Evolutionary conservation across 2,888 invertebrate genomes (phyloP), one percentile per base, ranked within the genome.

Genomic region (Polietes domitor): DNA sequence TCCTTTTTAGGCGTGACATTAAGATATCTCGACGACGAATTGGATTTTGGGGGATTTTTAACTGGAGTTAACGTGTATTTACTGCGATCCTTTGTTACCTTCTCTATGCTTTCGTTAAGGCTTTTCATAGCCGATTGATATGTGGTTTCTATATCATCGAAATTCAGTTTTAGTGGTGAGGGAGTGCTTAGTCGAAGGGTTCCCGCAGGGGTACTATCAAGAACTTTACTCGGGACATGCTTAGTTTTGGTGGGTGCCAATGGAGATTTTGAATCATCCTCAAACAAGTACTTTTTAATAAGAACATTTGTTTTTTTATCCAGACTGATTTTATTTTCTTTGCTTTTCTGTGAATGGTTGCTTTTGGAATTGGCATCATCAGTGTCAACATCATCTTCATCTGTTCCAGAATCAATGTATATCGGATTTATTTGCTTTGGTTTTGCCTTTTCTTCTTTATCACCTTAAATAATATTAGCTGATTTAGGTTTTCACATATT

Each of bases 361-460:
- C 28, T 43, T 19, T 28, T 28, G 1, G 21, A 55, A n/a, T 28
- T 50, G 19, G 47, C 61, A 1, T 73, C 72, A 43, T 74, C 75
- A 1, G 26, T 28, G 9, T 61, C 61, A n/a, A 75, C 82, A 21
- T 76, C 79, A 7, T 87, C 87, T 24, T 90, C 91, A n/a, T 89
- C 90, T 5, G 90, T 88, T 21, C 89, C 90, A 0, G 90, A 90
- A 80, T 90, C 90, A 32, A 91, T 82, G 82, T 89, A 91, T 19
- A 91, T 90, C 10, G 91, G 90, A 81, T 90, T 91, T 50, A 87
- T 87, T 9, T 86, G 83, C 68, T 87, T 88, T 5, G 80, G 80
- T 19, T 41, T 68, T 19, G 68, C 41, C n/a, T 41, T 63, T n/a
- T 68, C 43, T 24, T 24, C 17, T 47, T 15, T n/a, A 47, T 3